These are phyloP conservation scores for Nasonovia ribisnigri DNA, from an alignment of 2,888 invertebrate genomes.

Conservation along the genomic window DNA sequence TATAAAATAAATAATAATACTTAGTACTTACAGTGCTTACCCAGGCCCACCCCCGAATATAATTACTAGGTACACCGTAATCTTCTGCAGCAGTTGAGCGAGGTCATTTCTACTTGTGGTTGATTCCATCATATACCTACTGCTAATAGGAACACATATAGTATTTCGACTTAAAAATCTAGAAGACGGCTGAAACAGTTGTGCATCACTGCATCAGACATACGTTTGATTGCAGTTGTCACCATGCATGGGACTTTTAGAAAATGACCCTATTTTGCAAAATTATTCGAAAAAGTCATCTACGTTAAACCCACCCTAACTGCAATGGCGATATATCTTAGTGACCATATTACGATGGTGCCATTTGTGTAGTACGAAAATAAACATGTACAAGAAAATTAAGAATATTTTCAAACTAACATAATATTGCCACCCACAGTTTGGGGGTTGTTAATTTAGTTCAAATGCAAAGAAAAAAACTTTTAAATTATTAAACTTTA, in stretches of 20 bases:
- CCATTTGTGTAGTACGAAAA: neutral
- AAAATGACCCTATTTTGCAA: neutral
- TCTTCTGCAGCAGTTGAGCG: no score
- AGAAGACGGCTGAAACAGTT: neutral
- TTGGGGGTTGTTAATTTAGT: neutral
- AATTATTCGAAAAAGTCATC: neutral
- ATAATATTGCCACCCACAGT: neutral
- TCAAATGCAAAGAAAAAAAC: neutral
- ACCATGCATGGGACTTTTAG: neutral
- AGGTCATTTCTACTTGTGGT: neutral
- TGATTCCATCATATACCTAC: neutral
- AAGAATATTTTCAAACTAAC: neutral
- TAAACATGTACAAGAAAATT: neutral
- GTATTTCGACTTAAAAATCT: neutral
- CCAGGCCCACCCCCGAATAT: no score
- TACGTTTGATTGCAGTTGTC: neutral
- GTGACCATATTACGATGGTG: neutral
- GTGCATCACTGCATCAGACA: neutral
- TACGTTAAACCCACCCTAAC: neutral
- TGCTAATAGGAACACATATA: neutral
- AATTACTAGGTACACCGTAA: no score
- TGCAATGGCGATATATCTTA: neutral
- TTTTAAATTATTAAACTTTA: neutral
- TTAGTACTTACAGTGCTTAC: no score
- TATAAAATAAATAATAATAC: no score